Evolutionary conservation across 1,140 invertebrate species (phyloP).

Genomic region (Aradophagus sp.): DNA sequence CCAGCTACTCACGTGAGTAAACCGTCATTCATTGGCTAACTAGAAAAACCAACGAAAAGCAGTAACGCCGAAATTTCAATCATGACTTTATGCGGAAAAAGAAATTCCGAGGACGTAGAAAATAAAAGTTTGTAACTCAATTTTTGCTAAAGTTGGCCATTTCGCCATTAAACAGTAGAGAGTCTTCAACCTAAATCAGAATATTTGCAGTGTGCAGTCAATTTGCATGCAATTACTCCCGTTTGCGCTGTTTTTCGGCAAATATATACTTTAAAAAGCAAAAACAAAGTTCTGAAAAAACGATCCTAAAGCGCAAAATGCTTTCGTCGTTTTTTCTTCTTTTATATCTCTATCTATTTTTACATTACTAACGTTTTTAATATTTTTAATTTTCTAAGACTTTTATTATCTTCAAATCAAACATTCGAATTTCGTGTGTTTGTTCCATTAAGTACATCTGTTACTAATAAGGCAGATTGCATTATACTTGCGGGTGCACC

Average conservation of each 20-base stretch:
- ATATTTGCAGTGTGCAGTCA: too few species aligned
- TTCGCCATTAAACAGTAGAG: constrained; percentile 18
- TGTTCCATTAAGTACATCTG: constrained; percentile 24
- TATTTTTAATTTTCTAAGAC: background rate
- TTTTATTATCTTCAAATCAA: background rate
- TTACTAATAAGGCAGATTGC: constrained; percentile 22
- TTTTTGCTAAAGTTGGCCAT: constrained; percentile 3
- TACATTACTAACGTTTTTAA: background rate
- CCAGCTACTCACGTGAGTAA: constrained; percentile 91
- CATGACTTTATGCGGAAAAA: constrained; percentile 14
- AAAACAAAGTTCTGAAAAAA: too few species aligned
- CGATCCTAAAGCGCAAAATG: too few species aligned
- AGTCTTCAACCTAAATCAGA: constrained; percentile 9
- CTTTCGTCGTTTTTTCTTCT: too few species aligned
- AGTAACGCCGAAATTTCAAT: constrained; percentile 16
- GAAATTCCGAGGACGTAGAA: constrained; percentile 7
- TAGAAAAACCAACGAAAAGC: constrained; percentile 22
- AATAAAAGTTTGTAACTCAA: constrained; percentile 24
- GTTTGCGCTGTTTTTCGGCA: too few species aligned
- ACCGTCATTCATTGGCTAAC: constrained; percentile 35
- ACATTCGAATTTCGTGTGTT: constrained; percentile 16
- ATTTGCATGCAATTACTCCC: too few species aligned
- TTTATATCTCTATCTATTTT: background rate
- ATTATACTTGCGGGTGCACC: constrained; percentile 12
- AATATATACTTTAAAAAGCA: too few species aligned